Base-by-base conservation (phyloP, 64 coral and sea anemone genomes). In the Montipora sp. region DNA sequence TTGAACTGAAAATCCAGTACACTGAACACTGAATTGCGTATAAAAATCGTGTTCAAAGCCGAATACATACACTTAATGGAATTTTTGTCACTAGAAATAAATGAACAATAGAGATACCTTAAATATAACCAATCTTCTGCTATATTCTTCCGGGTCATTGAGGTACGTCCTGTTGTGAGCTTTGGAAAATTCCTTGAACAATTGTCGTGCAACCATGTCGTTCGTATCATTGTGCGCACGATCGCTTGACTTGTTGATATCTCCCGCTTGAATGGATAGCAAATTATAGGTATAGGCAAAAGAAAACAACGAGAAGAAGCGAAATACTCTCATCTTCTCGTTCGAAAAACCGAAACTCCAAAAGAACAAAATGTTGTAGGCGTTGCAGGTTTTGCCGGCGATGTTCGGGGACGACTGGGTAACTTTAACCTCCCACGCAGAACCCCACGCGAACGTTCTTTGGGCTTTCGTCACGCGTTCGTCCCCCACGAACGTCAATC, bases 101-200 rank as follows among this genome's bases (percentile, higher is more conserved):
- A 57, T 7, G 60, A 63, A 63, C 0, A 16, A 4, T 15, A 14
- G 11, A 55, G 51, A 51, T 87, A 96, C 95, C 89, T 93, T 90
- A 51, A 96, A 96, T 73, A 93, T 83, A 19, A 59, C 3, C 36
- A 61, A 60, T 87, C 95, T 82, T 19, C 79, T 90, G 45, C 36
- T 87, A 45, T 87, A 96, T 85, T 96, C 91, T 16, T 78, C 80
- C 0, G 73, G 75, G 47, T 96, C 81, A 74, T 90, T 87, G 8
- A 93, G n/a, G 45, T 93, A 96, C 0, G 87, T 90, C 67, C 58
- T 93, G 87, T 96, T 93, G 51, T 93, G 24, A 15, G 5, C n/a
- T 19, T 80, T 86, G 22, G 87, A 91, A 48, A 75, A 96, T 16
- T 87, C 48, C 73, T 92, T 92, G 73, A 96, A 96, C 51, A 79